phyloP scores from a whole-genome alignment of 2,888 invertebrate genomes.

The Zygothrica quintamaculata region DNA sequence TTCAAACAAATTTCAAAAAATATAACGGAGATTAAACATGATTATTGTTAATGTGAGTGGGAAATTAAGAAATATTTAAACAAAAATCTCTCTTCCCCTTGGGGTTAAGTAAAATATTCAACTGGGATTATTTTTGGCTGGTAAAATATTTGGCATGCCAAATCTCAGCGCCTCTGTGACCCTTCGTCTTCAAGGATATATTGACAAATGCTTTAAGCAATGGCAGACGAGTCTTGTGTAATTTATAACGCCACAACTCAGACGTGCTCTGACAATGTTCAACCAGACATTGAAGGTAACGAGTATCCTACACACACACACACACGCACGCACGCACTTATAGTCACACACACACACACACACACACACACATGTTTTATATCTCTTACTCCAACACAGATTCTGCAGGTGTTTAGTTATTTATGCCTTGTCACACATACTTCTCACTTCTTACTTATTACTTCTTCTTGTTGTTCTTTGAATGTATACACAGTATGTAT shows the following conservation, averaged over 20 bases:
- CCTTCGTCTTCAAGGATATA: conserved; percentile 42
- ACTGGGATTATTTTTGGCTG: conserved; percentile 54
- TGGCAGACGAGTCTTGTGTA: conserved; percentile 62
- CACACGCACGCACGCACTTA: too few species aligned
- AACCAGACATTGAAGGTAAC: conserved; percentile 27
- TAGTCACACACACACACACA: neutral
- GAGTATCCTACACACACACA: neutral
- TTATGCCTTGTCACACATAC: conserved; percentile 76
- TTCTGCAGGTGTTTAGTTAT: conserved; percentile 78
- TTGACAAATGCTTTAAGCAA: conserved; percentile 69
- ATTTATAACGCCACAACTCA: conserved; percentile 69
- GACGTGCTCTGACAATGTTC: conserved; percentile 58
- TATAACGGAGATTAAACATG: too few species aligned
- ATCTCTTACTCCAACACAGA: conserved; percentile 24
- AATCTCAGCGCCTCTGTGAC: conserved; percentile 43
- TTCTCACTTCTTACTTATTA: conserved; percentile 47
- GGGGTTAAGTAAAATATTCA: neutral
- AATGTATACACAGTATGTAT: conserved; percentile 3
- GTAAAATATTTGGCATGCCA: conserved; percentile 52
- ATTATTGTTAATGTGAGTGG: too few species aligned
- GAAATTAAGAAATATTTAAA: neutral
- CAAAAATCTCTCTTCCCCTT: neutral
- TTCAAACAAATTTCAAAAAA: too few species aligned
- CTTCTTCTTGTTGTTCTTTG: conserved; percentile 40
- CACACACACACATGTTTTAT: neutral